Evolutionary conservation across 1,140 invertebrate genomes (phyloP).

Genomic region (Drosophila nasuta): DNA sequence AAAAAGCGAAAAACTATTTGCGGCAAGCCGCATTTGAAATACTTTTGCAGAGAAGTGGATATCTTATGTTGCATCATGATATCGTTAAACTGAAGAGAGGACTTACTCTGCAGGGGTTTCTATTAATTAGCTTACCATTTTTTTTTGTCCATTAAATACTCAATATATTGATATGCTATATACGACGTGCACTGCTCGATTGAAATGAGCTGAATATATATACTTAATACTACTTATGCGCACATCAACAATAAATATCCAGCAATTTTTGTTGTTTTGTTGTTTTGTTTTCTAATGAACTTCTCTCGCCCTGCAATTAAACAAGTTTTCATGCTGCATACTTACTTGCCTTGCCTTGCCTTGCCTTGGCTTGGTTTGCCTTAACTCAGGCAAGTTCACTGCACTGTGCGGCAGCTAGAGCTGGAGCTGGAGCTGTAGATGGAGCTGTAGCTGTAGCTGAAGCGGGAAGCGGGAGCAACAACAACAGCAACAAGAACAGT

Average conservation of each 20-base stretch:
- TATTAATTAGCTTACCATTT: background rate
- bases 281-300: constrained; percentile 12
- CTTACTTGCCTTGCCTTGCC: constrained; percentile 46
- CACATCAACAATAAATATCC: constrained; percentile 26
- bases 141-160: background rate
- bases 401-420: constrained; percentile 46
- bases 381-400: constrained; percentile 51
- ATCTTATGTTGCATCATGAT: no score
- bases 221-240: constrained; percentile 9
- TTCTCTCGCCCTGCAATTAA: constrained; percentile 58
- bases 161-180: background rate
- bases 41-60: no score
- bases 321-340: constrained; percentile 60
- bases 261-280: constrained; percentile 22
- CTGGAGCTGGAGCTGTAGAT: background rate
- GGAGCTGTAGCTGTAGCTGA: constrained; percentile 1
- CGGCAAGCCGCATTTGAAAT: no score
- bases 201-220: constrained; percentile 4
- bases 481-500: constrained; percentile 15
- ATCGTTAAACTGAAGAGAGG: no score
- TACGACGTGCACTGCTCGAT: background rate
- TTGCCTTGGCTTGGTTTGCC: no score
- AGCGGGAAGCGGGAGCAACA: background rate
- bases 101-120: no score
- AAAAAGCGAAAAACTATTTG: background rate